phyloP scores from a whole-genome alignment of 2,797 vertebrate genomes.

The Thaleichthys pacificus region DNA sequence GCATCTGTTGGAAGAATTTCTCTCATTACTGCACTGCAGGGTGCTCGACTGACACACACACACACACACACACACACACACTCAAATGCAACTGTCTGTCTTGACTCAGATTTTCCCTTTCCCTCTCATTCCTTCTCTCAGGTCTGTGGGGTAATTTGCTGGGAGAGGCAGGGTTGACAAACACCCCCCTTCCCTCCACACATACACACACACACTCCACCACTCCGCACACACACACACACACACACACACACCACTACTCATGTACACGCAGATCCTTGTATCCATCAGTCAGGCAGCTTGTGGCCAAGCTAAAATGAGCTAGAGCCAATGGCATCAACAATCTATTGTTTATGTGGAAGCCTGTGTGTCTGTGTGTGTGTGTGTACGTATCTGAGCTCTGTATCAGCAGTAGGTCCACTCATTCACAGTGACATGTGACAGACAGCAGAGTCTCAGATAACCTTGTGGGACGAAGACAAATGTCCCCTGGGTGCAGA shows the following conservation, averaged over 20 bases:
- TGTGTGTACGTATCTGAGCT: not conserved
- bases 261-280: not conserved
- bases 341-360: conserved; percentile 5
- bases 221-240: not conserved
- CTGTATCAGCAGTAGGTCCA: conserved; percentile 3
- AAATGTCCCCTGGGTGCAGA: not conserved
- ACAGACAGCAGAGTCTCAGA: not conserved
- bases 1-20: too few species aligned
- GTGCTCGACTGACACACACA: conserved; percentile 2
- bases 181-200: not conserved
- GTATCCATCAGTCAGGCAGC: conserved; percentile 3
- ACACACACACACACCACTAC: conserved; percentile 2
- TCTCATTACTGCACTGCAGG: not conserved
- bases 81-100: not conserved
- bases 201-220: not conserved
- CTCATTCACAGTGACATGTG: conserved; percentile 7
- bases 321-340: conserved; percentile 8
- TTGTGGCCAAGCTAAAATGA: not conserved
- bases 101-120: not conserved
- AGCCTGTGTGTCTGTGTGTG: conserved; percentile 1
- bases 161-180: not conserved
- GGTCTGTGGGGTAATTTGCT: not conserved
- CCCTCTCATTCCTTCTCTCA: not conserved
- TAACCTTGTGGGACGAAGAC: not conserved
- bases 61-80: conserved; percentile 2